Base-by-base conservation (phyloP, 2,113 vertebrate species). In the Ovibos moschatus region DNA sequence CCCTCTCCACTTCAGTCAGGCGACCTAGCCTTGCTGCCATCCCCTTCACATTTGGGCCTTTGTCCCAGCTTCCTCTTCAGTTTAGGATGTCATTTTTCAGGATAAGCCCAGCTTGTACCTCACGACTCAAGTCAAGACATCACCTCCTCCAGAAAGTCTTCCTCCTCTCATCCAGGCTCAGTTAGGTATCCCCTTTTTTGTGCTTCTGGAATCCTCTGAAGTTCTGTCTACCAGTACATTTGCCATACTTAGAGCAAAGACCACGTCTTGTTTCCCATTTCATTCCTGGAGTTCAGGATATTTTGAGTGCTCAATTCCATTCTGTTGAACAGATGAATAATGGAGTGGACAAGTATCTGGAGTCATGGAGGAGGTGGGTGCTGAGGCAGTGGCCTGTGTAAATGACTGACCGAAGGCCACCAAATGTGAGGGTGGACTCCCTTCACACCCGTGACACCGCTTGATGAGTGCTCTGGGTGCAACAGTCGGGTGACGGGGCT, bases 401-500 rank as follows among this genome's bases (percentile, higher is more conserved):
- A 57, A 27, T 50, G 64, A 43, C 57, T 12, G 10, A 43, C 43
- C 74, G 79, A 53, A 53, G 50, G 51, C 40, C 67, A 47, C 33
- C 28, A 23, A 3, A 27, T 6, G 28, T 36, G 50, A 79, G 87
- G 78, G 45, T 3, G 4, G 3, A 1, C 51, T 67, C 21, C 12
- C 14, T 62, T 30, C 60, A n/a, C 13, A 17, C 27, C n/a, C 12
- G 1, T 1, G 1, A 33, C 27, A 25, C 27, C 2, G 4, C 3
- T 53, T 51, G 13, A 3, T 33, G 16, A 10, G 16, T 36, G 30
- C 8, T 0, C 47, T 40, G 13, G 86, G 11, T 79, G 43, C 14
- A 2, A 11, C 0, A 1, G 23, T 13, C 43, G 36, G 55, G 12
- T 15, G 53, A 27, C 0, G 6, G 11, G 5, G 27, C 13, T 3